Conservation (phyloP, 2,888 invertebrate species). For the Matsumyia berberina region DNA sequence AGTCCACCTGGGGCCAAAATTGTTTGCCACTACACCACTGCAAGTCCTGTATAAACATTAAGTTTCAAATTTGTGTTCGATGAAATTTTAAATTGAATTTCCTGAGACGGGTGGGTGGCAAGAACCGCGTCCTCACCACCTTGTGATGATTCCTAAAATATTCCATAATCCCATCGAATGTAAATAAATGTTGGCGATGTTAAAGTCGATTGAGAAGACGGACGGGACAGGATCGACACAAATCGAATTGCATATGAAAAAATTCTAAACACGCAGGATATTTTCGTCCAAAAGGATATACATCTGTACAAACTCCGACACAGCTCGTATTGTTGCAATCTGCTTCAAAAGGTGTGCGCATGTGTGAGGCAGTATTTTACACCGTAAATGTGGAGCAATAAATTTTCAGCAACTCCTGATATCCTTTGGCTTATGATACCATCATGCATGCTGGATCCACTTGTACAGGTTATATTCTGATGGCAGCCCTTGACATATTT, state of each 20-base stretch:
- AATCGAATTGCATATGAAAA: conserved; percentile 42
- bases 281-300: conserved; percentile 13
- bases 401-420: conserved; percentile 37
- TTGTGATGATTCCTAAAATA: conserved; percentile 40
- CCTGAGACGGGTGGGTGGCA: background rate
- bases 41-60: conserved; percentile 1
- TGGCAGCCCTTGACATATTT: conserved; percentile 15
- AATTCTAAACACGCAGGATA: conserved; percentile 50
- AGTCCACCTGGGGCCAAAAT: conserved; percentile 30
- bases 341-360: no score
- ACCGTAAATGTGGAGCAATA: conserved; percentile 45
- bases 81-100: conserved; percentile 59
- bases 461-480: background rate
- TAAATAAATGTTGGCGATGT: conserved; percentile 46
- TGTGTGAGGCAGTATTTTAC: conserved; percentile 28
- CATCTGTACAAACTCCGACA: no score
- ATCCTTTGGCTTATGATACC: conserved; percentile 13
- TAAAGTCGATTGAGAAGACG: background rate
- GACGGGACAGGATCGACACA: background rate
- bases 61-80: conserved; percentile 39
- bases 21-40: background rate
- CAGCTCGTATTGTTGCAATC: no score
- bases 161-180: conserved; percentile 54
- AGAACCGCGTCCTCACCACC: conserved; percentile 1
- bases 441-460: conserved; percentile 7